Conservation (phyloP, 2,797 vertebrate species). For the Xenops minutus region DNA sequence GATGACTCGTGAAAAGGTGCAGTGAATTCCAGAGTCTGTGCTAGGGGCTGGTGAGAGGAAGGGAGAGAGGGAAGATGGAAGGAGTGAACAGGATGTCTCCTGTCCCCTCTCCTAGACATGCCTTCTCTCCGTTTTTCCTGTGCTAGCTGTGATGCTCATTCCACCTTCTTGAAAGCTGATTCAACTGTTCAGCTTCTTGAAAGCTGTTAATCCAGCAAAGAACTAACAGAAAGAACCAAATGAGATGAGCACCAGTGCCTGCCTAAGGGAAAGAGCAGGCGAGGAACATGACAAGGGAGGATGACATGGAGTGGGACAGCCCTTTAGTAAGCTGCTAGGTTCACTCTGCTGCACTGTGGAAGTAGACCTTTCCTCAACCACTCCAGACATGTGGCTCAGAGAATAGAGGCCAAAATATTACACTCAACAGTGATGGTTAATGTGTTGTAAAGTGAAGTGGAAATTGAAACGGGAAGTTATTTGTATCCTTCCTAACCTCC, state of each 20-base stretch:
- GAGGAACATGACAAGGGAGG: neutral
- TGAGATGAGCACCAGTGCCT: neutral
- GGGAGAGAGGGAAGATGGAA: neutral
- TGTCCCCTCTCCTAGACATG: neutral
- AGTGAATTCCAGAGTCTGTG: neutral
- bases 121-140: neutral
- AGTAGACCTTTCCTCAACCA: neutral
- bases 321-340: neutral
- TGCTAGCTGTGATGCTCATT: neutral
- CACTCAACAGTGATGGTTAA: neutral
- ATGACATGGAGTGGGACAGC: neutral
- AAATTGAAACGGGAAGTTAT: neutral
- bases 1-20: neutral
- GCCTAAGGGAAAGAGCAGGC: neutral
- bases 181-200: too few relatives aligned
- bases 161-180: neutral
- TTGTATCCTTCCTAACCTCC: neutral
- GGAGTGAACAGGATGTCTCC: neutral
- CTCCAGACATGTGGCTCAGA: neutral
- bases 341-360: rapidly evolving
- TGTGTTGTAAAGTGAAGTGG: neutral
- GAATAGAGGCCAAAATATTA: neutral
- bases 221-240: neutral
- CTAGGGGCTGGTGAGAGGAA: neutral
- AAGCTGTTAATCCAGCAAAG: neutral